Evolutionary conservation across 2,888 invertebrate genomes (phyloP), one percentile per base, ranked within the genome.

Genomic region (Synergus umbraculus): DNA sequence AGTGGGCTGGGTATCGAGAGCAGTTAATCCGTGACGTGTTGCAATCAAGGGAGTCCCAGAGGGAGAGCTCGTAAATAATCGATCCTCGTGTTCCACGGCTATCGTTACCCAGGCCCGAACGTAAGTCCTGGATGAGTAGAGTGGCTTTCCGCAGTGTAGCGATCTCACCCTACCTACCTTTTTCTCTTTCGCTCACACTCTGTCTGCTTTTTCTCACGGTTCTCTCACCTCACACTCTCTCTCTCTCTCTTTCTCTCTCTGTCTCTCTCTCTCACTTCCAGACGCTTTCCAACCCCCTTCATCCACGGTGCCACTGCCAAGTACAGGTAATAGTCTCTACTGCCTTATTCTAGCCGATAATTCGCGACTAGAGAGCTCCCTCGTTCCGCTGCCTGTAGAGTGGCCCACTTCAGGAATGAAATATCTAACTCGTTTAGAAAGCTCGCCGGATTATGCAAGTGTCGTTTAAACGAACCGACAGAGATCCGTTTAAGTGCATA

Each of bases 1-100:
- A 73, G 54, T 73, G 73, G 65, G 65, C 22, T 49, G 64, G 76
- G n/a, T 37, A 22, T 15, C 49, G 54, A 64, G 78, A 41, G 64
- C 64, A 83, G 84, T 85, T 86, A 86, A 85, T 83, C 83, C 82
- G 83, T 84, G 83, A 87, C 84, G 85, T 83, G 83, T 84, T 86
- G 85, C 85, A 86, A 86, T 87, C 85, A 86, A 85, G 83, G 81
- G 81, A 84, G 81, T 85, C 84, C 83, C 84, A 78, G 80, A 76
- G 85, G 81, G 83, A 37, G 73, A 80, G 79, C 80, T 79, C 80
- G 83, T 84, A 83, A 84, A 82, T 84, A 84, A 84, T 82, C 82
- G 82, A 84, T 82, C 82, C 79, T 78, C 78, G 78, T 81, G 79
- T 81, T 81, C 78, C 77, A 76, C 58, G 54, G 79, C 79, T 78